Evolutionary conservation across 2,888 invertebrate species (phyloP).

Genomic region (Eupithecia abbreviata): DNA sequence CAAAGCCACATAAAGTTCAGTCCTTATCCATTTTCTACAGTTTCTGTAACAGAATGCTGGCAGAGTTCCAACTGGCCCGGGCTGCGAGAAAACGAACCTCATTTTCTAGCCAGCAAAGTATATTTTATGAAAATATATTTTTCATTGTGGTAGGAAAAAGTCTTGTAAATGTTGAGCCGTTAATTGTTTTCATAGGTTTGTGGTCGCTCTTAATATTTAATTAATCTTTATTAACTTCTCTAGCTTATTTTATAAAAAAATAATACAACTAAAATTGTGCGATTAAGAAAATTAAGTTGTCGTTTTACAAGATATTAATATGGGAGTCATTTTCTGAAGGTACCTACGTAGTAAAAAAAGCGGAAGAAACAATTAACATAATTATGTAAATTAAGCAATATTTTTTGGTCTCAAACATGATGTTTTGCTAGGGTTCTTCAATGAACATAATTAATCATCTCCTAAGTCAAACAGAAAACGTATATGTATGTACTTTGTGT

Average conservation of each 20-base stretch:
- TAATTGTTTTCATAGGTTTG: background rate
- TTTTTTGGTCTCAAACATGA: no score
- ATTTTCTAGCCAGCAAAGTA: slow-evolving; percentile 9
- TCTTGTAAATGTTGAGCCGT: background rate
- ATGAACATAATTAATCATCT: background rate
- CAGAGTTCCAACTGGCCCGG: slow-evolving; percentile 38
- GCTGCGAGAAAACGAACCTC: slow-evolving; percentile 23
- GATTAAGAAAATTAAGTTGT: background rate
- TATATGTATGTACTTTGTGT: no score
- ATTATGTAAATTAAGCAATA: no score
- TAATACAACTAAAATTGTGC: background rate
- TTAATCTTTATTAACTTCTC: background rate
- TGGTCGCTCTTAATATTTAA: background rate
- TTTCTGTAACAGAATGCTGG: slow-evolving; percentile 37
- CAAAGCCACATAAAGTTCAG: slow-evolving; percentile 8
- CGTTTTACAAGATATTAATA: background rate
- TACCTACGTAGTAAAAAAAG: background rate
- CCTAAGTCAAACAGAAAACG: background rate
- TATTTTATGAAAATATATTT: background rate
- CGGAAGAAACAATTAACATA: background rate
- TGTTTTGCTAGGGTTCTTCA: background rate
- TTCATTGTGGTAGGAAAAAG: background rate
- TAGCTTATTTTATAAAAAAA: background rate
- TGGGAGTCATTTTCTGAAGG: background rate
- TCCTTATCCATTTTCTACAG: slow-evolving; percentile 24